phyloP scores from a whole-genome alignment of 2,888 invertebrate species.

The Cryptocephalus primarius region DNA sequence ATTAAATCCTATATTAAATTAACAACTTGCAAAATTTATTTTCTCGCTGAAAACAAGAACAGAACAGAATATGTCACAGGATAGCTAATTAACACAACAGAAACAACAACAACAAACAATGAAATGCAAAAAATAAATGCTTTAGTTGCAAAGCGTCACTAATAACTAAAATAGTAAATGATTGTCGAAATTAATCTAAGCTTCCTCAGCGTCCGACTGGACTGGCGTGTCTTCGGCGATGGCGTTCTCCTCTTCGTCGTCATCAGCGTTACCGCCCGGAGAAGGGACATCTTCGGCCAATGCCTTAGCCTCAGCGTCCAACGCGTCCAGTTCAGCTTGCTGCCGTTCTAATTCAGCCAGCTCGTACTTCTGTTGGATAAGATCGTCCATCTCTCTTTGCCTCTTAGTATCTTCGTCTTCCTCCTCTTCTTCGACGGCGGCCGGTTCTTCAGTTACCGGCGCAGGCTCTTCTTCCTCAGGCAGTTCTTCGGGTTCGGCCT shows the following conservation, averaged over 20 bases:
- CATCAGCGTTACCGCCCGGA: slow-evolving; percentile 4
- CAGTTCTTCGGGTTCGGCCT: slow-evolving; percentile 21
- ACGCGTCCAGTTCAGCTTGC: slow-evolving; percentile 20
- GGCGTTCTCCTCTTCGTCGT: slow-evolving; percentile 20
- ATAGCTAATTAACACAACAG: background rate
- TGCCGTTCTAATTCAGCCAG: slow-evolving; percentile 20
- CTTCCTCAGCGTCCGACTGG: slow-evolving; percentile 17
- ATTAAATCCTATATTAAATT: no score
- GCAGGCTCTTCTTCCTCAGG: slow-evolving; percentile 38
- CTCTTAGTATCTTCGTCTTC: slow-evolving; percentile 11
- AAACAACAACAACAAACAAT: slow-evolving; percentile 2
- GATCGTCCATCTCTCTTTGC: slow-evolving; percentile 14
- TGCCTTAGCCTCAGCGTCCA: slow-evolving; percentile 19
- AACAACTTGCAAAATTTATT: no score
- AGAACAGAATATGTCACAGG: no score
- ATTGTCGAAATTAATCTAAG: background rate
- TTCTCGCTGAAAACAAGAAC: no score
- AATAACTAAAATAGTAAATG: background rate
- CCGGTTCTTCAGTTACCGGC: slow-evolving; percentile 40
- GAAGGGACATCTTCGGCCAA: slow-evolving; percentile 4
- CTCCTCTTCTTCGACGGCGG: slow-evolving; percentile 35
- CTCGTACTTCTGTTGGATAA: slow-evolving; percentile 13
- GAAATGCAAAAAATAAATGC: slow-evolving; percentile 15
- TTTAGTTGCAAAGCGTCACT: slow-evolving; percentile 7
- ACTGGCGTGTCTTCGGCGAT: slow-evolving; percentile 23